phyloP scores from a whole-genome alignment of 2,888 invertebrate genomes.

The Seira sanloemensis region DNA sequence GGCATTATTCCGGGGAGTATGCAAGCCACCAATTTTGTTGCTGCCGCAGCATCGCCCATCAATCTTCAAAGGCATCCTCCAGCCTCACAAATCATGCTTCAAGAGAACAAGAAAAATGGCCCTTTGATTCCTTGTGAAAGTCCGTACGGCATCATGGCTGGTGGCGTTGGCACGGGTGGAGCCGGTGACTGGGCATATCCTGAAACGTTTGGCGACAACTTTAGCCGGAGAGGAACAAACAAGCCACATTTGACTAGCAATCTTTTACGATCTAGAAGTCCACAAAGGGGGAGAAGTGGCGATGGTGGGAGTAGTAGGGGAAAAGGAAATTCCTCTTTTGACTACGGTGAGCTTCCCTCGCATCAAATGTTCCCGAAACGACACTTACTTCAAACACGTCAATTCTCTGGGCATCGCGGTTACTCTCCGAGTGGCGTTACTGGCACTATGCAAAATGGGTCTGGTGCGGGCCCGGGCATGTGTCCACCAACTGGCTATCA shows the following conservation, averaged over 20 bases:
- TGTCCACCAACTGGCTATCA: conserved; percentile 58
- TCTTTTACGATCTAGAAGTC: conserved; percentile 64
- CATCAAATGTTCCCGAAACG: conserved; percentile 74
- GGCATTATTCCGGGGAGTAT: conserved; percentile 58
- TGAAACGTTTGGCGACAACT: conserved; percentile 61
- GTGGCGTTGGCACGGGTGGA: conserved; percentile 53
- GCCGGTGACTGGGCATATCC: conserved; percentile 64
- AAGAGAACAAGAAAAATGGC: conserved; percentile 72
- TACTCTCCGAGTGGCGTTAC: conserved; percentile 31
- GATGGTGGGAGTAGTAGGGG: conserved; percentile 31
- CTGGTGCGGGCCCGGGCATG: neutral
- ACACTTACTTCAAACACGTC: conserved; percentile 70
- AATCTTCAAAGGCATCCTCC: conserved; percentile 73
- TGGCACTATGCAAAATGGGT: conserved; percentile 56
- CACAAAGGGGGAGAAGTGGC: conserved; percentile 46
- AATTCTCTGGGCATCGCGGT: conserved; percentile 62
- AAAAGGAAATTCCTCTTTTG: conserved; percentile 69
- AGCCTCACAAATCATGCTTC: conserved; percentile 70
- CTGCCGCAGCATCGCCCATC: conserved; percentile 70
- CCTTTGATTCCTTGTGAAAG: conserved; percentile 70
- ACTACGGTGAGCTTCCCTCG: conserved; percentile 73
- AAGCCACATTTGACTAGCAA: conserved; percentile 58
- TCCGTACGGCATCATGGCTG: conserved; percentile 69
- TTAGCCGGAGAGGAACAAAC: conserved; percentile 49
- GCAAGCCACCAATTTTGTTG: conserved; percentile 63